Conservation (phyloP, 2,797 vertebrate genomes). For the Tenualosa thibaudeaui region DNA sequence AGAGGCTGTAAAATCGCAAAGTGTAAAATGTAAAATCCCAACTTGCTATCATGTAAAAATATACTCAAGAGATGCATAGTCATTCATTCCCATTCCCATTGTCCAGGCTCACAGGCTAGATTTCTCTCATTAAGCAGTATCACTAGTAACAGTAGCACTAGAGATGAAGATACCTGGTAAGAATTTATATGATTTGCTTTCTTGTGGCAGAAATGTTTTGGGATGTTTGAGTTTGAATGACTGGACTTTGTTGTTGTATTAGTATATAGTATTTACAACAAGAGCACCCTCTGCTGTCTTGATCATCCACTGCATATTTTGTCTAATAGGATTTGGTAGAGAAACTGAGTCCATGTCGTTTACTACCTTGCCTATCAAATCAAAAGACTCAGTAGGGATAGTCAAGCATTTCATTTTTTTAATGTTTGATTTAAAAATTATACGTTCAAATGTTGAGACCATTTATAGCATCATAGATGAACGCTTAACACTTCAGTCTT, state of each 20-base stretch:
- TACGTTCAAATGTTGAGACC: neutral
- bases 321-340: neutral
- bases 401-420: neutral
- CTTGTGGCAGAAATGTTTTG: too few species aligned
- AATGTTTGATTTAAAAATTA: neutral
- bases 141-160: neutral
- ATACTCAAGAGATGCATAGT: too few species aligned
- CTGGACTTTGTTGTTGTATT: neutral
- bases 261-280: neutral
- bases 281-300: neutral
- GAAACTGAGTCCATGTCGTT: neutral
- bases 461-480: neutral
- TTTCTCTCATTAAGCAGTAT: neutral
- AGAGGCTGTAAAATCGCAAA: too few species aligned
- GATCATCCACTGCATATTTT: neutral
- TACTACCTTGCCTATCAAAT: neutral
- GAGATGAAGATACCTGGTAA: too few species aligned
- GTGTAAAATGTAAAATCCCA: too few species aligned
- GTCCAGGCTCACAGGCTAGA: too few species aligned
- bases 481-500: neutral
- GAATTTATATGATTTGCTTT: too few species aligned
- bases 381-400: neutral
- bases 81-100: too few species aligned
- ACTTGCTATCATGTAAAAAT: too few species aligned
- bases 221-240: neutral